Evolutionary conservation across 2,888 invertebrate species (phyloP).

Genomic region (Machimus rusticus): DNA sequence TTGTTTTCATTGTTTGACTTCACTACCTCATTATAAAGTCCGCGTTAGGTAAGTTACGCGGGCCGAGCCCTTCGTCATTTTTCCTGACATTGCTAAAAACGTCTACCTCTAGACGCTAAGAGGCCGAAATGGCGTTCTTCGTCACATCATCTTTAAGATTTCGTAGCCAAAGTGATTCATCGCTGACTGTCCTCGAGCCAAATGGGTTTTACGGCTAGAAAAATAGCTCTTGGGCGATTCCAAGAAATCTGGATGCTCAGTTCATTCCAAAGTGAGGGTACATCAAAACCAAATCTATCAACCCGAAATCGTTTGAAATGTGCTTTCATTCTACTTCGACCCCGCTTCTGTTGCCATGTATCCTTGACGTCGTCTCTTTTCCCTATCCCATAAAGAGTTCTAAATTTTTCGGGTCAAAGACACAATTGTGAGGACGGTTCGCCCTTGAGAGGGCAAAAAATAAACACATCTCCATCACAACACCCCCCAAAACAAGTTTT

Average conservation of each 20-base stretch:
- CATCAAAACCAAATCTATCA: not conserved
- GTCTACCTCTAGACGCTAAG: not conserved
- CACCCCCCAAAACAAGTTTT: not conserved
- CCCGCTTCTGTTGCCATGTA: not conserved
- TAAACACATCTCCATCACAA: not conserved
- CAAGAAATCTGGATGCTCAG: not conserved
- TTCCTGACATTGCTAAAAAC: not conserved
- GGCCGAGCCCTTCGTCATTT: not conserved
- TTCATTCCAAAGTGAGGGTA: not conserved
- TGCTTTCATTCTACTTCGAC: not conserved
- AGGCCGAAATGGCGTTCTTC: not conserved
- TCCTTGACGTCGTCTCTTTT: not conserved
- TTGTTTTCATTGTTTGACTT: not conserved
- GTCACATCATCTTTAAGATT: not conserved
- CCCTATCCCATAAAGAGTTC: not conserved
- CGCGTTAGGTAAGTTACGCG: not conserved
- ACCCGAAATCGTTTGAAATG: not conserved
- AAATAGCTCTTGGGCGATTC: not conserved
- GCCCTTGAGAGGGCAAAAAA: not conserved
- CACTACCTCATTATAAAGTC: not conserved
- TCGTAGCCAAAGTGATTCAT: not conserved
- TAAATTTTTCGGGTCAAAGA: not conserved
- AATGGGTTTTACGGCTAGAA: not conserved
- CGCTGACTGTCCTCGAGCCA: not conserved
- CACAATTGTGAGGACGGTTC: not conserved